Percentiles rank a stretch among this genome's conserved stretches.
phyloP scores from a whole-genome alignment of 2,888 invertebrate genomes.

The Anaspis maculata region DNA sequence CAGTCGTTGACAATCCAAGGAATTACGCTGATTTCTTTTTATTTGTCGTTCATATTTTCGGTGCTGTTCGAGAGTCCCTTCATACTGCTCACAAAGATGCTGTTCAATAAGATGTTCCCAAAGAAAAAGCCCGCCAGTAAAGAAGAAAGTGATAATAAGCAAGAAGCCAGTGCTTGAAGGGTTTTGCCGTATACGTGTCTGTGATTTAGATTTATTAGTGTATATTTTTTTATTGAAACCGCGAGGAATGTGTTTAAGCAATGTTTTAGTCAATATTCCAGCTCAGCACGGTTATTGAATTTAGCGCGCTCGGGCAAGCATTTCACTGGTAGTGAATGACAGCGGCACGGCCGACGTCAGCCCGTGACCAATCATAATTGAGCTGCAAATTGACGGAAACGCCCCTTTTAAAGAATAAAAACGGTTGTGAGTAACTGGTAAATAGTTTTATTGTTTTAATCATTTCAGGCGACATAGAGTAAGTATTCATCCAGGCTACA shows the following conservation, averaged over 20 bases:
- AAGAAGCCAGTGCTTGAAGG: too few species aligned
- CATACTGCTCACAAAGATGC: slow-evolving; percentile 33
- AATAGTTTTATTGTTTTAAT: too few species aligned
- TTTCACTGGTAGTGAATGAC: too few species aligned
- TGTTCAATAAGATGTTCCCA: slow-evolving; percentile 16
- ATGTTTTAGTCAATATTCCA: slow-evolving; percentile 19
- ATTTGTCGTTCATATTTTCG: slow-evolving; percentile 34
- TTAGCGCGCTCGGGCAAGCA: too few species aligned
- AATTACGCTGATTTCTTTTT: slow-evolving; percentile 29
- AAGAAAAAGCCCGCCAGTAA: slow-evolving; percentile 3
- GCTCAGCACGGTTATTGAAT: too few species aligned
- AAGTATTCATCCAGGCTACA: background rate
- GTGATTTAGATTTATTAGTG: slow-evolving; percentile 5
- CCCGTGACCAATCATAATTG: too few species aligned
- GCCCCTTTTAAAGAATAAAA: too few species aligned
- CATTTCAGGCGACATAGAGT: slow-evolving; percentile 20
- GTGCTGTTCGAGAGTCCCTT: slow-evolving; percentile 40
- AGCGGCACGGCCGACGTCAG: too few species aligned
- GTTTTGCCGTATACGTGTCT: too few species aligned
- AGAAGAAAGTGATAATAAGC: background rate
- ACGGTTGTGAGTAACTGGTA: too few species aligned
- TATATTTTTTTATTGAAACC: slow-evolving; percentile 2
- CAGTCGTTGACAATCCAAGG: slow-evolving; percentile 33
- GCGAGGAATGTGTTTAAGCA: background rate
- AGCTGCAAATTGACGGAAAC: too few species aligned